Conservation (phyloP, 2,113 vertebrate species). For the Sapajus apella region DNA sequence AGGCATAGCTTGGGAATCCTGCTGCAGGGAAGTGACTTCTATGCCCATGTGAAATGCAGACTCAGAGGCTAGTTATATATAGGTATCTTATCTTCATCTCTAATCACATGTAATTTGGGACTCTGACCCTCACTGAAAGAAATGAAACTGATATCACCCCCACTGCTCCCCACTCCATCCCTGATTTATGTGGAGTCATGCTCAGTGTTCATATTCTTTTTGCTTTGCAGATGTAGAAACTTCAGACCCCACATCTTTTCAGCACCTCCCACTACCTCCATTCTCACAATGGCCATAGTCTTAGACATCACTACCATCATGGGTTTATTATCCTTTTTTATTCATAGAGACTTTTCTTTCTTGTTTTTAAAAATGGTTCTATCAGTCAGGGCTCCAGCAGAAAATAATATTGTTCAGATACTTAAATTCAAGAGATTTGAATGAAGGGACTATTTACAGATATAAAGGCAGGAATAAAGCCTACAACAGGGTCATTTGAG, state of each 20-base stretch:
- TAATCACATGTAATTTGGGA: not conserved
- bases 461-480: not conserved
- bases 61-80: not conserved
- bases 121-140: not conserved
- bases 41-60: not conserved
- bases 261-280: not conserved
- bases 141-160: not conserved
- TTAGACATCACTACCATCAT: not conserved
- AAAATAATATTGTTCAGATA: not conserved
- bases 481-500: not conserved
- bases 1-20: not conserved
- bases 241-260: not conserved
- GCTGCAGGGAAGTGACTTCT: not conserved
- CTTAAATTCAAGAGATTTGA: slow-evolving; percentile 10
- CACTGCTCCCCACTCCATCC: not conserved
- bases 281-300: not conserved
- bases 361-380: slow-evolving; percentile 2
- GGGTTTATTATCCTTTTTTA: not conserved
- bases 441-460: not conserved
- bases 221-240: not conserved
- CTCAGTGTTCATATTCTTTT: not conserved
- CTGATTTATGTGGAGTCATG: not conserved
- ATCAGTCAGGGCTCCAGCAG: not conserved
- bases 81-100: not conserved
- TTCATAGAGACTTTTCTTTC: not conserved